Evolutionary conservation across 2,113 vertebrate species (phyloP), one percentile per base, ranked within the genome.

Genomic region (Oceanites oceanicus): DNA sequence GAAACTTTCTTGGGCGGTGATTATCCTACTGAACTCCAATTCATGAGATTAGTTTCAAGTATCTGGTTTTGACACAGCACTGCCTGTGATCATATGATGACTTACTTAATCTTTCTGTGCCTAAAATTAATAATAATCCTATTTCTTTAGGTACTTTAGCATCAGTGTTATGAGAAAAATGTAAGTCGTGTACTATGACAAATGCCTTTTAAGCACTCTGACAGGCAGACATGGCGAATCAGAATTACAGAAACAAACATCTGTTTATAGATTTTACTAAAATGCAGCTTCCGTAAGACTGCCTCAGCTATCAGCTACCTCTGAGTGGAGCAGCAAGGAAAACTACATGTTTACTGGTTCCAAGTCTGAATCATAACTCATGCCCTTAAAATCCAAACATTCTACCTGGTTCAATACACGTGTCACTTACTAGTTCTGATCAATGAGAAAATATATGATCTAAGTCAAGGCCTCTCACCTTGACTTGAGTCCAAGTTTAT

Each of bases 381-480:
- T 32, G 61, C 36, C 30, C 15, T 36, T 4, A 50, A 58, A 87
- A 56, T 20, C 44, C 83, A 82, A 49, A 68, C 44, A 49, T 19
- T 11, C 38, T 20, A 29, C 18, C 25, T 61, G 9, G 40, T 52
- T 65, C 20, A 32, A 15, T 15, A 77, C 0, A 13, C 0, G 1
- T 49, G 11, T 26, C 61, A 71, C 40, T 78, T 36, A 30, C 34
- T 44, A 19, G 7, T 68, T 92, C 29, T 50, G 29, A 68, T 32
- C 42, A 63, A 29, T 14, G 18, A 75, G 61, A 61, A 91, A 91
- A 89, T 12, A 67, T 12, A n/a, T 2, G 9, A 17, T 56, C 22
- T 29, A 68, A 65, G 36, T 17, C 66, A 77, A 82, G 62, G 67
- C 42, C 17, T 61, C 88, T 38, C 17, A 53, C 67, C 40, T 22